A percentile compares a stretch with the other conserved stretches of the same genome.
Conservation (phyloP, 1,140 invertebrate genomes). For the Heliconius eleuchia region DNA sequence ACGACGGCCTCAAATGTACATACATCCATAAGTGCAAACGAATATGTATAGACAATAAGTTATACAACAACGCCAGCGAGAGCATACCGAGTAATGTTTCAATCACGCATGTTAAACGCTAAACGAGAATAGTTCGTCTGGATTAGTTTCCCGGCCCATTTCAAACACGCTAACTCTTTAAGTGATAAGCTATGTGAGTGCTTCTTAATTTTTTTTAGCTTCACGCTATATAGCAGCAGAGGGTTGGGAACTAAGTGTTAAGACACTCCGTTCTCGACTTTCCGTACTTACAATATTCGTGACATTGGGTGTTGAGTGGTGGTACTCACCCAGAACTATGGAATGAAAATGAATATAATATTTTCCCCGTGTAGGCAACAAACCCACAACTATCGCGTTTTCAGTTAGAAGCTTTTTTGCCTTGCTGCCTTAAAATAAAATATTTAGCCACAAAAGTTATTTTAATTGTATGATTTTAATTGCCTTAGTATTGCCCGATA, state of each 20-base stretch:
- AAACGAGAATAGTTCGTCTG: slow-evolving; percentile 51
- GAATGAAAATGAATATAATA: too few species aligned
- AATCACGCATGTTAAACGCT: slow-evolving; percentile 48
- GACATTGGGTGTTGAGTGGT: not conserved
- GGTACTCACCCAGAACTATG: too few species aligned
- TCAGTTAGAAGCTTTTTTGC: too few species aligned
- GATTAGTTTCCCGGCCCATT: slow-evolving; percentile 35
- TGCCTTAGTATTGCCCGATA: too few species aligned
- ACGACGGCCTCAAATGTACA: not conserved
- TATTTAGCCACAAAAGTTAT: too few species aligned
- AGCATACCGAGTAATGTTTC: slow-evolving; percentile 44
- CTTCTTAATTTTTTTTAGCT: too few species aligned
- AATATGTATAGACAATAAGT: not conserved
- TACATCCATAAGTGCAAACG: not conserved
- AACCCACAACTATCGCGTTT: too few species aligned
- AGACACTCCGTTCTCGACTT: not conserved
- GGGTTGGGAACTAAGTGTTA: not conserved
- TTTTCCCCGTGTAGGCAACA: too few species aligned
- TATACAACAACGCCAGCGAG: slow-evolving; percentile 18
- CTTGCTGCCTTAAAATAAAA: too few species aligned
- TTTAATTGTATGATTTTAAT: too few species aligned
- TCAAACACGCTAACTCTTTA: slow-evolving; percentile 1
- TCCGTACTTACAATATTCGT: not conserved
- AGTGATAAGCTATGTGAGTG: not conserved
- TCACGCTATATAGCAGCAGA: too few species aligned